A percentile compares a stretch with the other conserved stretches of the same genome.
Conservation (phyloP, 2,797 vertebrate species). For the Rhadinocentrus ornatus region DNA sequence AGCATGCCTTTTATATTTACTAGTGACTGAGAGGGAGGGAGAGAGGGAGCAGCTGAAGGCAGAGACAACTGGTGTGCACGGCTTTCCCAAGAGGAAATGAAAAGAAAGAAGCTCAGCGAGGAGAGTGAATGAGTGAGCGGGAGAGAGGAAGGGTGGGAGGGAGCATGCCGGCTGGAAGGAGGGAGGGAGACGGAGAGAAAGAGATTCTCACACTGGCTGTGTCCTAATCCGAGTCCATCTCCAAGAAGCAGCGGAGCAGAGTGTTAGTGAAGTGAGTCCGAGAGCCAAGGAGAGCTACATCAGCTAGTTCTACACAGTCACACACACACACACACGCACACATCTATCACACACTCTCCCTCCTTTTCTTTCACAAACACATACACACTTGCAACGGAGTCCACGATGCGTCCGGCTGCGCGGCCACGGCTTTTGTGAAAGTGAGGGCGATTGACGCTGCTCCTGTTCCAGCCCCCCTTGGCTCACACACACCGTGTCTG, state of each 20-base stretch:
- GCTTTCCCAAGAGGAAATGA: conserved; percentile 87
- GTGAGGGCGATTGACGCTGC: conserved; percentile 69
- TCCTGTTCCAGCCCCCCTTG: conserved; percentile 64
- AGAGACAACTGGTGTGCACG: conserved; percentile 83
- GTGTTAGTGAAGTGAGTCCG: conserved; percentile 79
- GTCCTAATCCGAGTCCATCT: conserved; percentile 82
- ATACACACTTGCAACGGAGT: conserved; percentile 59
- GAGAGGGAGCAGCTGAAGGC: conserved; percentile 78
- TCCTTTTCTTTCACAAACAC: conserved; percentile 20
- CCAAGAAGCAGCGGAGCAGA: conserved; percentile 78
- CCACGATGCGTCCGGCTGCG: conserved; percentile 68
- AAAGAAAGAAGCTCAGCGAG: conserved; percentile 82
- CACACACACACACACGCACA: conserved; percentile 38
- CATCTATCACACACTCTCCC: conserved; percentile 24
- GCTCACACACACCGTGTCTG: conserved; percentile 72
- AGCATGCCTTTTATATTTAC: conserved; percentile 90
- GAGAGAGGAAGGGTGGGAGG: conserved; percentile 63
- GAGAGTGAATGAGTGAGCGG: conserved; percentile 80
- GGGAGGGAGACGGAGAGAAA: conserved; percentile 58
- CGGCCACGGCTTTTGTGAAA: conserved; percentile 75
- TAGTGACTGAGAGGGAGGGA: conserved; percentile 76
- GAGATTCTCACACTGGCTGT: conserved; percentile 80
- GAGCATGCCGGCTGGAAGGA: conserved; percentile 42
- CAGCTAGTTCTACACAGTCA: conserved; percentile 50
- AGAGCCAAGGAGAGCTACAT: conserved; percentile 71